Evolutionary conservation across 2,888 invertebrate genomes (phyloP).

Genomic region (Arge pagana): DNA sequence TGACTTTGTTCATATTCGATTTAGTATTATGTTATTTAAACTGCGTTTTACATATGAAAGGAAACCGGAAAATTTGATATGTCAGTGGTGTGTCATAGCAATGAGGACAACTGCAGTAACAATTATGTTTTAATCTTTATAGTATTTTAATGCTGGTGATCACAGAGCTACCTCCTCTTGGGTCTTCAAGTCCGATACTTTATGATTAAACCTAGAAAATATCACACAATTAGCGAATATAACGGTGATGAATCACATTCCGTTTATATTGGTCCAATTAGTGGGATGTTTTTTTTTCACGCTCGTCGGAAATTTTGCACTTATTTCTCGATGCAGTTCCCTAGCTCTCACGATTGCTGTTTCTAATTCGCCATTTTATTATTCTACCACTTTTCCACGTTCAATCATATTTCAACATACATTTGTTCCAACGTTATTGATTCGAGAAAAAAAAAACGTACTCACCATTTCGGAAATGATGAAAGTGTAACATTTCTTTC

Average conservation of each 20-base stretch:
- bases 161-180: conserved; percentile 9
- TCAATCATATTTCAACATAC: conserved; percentile 5
- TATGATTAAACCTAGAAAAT: conserved; percentile 13
- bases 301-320: neutral
- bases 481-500: conserved; percentile 13
- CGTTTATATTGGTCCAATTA: conserved; percentile 9
- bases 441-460: neutral
- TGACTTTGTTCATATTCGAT: too few relatives aligned
- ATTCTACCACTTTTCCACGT: neutral
- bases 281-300: neutral
- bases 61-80: conserved; percentile 6
- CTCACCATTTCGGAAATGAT: conserved; percentile 16
- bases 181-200: neutral
- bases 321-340: conserved; percentile 12
- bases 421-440: conserved; percentile 1
- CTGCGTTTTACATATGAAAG: conserved; percentile 3
- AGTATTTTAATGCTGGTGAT: conserved; percentile 4
- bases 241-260: conserved; percentile 16
- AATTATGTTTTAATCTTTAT: neutral
- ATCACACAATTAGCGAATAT: conserved; percentile 12
- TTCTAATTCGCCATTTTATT: conserved; percentile 17
- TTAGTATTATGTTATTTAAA: too few relatives aligned
- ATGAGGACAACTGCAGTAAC: neutral
- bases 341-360: conserved; percentile 14
- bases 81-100: neutral